A percentile compares a stretch with the other conserved stretches of the same genome.
These are phyloP conservation scores for Megalops cyprinoides DNA, from an alignment of 2,797 vertebrate species.

Conservation along the genomic window DNA sequence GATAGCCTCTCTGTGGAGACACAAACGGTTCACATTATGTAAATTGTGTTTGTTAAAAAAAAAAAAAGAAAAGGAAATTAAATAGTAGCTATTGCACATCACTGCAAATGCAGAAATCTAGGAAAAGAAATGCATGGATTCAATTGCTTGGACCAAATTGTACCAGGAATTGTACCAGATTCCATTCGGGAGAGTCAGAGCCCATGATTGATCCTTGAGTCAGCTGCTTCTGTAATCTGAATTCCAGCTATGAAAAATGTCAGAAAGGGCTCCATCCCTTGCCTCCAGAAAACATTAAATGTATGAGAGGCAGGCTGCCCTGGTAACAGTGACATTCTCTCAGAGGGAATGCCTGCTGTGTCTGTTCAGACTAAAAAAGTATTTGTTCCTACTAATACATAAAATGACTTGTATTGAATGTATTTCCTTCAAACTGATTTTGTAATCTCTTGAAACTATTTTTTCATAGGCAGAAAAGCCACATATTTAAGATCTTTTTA, in stretches of 20 bases:
- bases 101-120: background rate
- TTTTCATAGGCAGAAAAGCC: background rate
- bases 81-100: too few relatives aligned
- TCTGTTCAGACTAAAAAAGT: background rate
- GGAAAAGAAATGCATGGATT: background rate
- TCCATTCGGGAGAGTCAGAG: background rate
- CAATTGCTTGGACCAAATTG: constrained; percentile 12
- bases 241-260: background rate
- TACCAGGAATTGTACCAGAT: background rate
- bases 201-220: background rate
- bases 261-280: background rate
- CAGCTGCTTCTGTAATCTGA: background rate
- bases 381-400: background rate
- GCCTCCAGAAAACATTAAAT: background rate
- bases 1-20: background rate
- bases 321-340: background rate
- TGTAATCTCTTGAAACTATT: constrained; percentile 9
- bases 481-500: background rate
- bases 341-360: background rate
- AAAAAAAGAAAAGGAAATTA: too few relatives aligned
- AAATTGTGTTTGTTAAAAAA: too few relatives aligned
- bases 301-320: background rate
- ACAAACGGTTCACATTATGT: background rate
- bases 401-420: background rate
- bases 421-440: background rate